A percentile compares a stretch with the other conserved stretches of the same genome.
Evolutionary conservation across 2,113 vertebrate genomes (phyloP).

Genomic region (Cyprinus carpio): DNA sequence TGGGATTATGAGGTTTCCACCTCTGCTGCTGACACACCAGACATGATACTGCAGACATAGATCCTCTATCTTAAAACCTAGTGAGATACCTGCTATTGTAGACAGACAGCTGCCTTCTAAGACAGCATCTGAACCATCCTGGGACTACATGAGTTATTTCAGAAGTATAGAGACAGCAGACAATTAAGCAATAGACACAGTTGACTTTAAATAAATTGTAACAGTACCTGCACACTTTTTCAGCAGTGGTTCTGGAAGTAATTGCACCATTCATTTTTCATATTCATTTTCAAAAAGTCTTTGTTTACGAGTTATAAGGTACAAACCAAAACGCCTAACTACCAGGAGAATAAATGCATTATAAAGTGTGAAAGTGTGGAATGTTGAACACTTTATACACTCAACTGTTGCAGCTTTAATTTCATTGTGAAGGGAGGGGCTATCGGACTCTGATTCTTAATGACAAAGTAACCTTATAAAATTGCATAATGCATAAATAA

Average conservation of each 20-base stretch:
- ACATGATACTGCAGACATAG: constrained; percentile 4
- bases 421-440: too few species aligned
- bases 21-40: background rate
- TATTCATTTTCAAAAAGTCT: background rate
- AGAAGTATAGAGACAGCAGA: background rate
- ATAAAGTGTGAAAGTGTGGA: too few species aligned
- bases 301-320: background rate
- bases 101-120: background rate
- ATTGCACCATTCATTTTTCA: background rate
- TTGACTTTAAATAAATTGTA: background rate
- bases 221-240: background rate
- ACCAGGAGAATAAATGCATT: too few species aligned
- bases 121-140: background rate
- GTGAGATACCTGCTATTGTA: background rate
- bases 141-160: background rate
- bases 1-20: constrained; percentile 7
- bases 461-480: too few species aligned
- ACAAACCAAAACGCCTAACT: too few species aligned
- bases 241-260: background rate
- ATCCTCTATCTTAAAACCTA: background rate
- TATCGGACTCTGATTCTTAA: too few species aligned
- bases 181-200: background rate
- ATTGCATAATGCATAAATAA: too few species aligned
- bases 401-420: too few species aligned
- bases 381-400: too few species aligned